These are phyloP conservation scores for Poecilia latipinna DNA, from an alignment of 2,113 vertebrate species.

Conservation along the genomic window DNA sequence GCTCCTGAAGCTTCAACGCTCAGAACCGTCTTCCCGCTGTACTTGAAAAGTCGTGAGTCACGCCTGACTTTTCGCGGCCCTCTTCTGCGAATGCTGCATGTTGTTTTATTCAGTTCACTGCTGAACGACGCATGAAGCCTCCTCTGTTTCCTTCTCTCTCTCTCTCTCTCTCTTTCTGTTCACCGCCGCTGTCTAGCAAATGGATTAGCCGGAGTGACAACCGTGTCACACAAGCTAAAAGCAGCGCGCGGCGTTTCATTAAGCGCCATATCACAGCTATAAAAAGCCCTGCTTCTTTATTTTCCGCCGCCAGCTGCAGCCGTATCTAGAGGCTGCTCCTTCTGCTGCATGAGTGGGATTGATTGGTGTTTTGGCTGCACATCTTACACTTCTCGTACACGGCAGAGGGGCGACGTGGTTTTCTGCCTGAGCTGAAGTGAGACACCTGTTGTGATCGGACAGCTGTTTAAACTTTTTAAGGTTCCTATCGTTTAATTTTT, in stretches of 20 bases:
- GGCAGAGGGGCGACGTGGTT: constrained; percentile 7
- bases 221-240: constrained; percentile 49
- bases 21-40: constrained; percentile 66
- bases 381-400: neutral
- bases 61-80: constrained; percentile 31
- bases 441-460: constrained; percentile 28
- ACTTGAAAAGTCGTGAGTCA: constrained; percentile 71
- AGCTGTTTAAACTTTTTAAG: constrained; percentile 31
- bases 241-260: constrained; percentile 22
- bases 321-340: constrained; percentile 27
- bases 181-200: constrained; percentile 39
- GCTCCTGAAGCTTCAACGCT: constrained; percentile 37
- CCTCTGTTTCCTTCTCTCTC: constrained; percentile 20
- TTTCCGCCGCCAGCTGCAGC: constrained; percentile 38
- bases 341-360: constrained; percentile 22
- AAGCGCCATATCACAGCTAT: constrained; percentile 36
- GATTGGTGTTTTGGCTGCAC: constrained; percentile 29
- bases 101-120: constrained; percentile 49
- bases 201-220: constrained; percentile 56
- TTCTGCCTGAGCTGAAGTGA: constrained; percentile 22
- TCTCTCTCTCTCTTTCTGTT: constrained; percentile 8
- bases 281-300: constrained; percentile 36
- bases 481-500: neutral
- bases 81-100: constrained; percentile 72
- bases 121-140: constrained; percentile 69